Conservation (phyloP, 2,797 vertebrate species). For the Trachurus trachurus region DNA sequence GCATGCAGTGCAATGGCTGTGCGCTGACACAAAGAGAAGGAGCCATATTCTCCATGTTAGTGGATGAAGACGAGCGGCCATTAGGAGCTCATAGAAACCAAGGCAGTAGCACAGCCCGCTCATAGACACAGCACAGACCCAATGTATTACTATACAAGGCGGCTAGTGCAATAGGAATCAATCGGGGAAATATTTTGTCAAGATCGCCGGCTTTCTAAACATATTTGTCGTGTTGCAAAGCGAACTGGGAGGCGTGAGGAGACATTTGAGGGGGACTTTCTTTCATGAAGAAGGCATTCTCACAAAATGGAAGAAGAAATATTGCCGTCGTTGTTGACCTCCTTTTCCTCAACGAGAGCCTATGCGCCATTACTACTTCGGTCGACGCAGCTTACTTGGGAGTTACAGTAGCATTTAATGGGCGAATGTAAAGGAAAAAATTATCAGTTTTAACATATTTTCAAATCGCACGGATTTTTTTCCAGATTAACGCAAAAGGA, state of each 20-base stretch:
- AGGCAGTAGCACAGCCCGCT: constrained; percentile 83
- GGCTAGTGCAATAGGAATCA: constrained; percentile 86
- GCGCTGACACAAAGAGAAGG: constrained; percentile 95
- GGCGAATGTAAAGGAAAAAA: constrained; percentile 35
- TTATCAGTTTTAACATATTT: constrained; percentile 39
- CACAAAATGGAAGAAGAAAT: constrained; percentile 96
- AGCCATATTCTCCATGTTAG: constrained; percentile 95
- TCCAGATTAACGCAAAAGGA: background rate
- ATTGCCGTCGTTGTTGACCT: constrained; percentile 92
- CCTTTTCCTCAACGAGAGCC: constrained; percentile 87
- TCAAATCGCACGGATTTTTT: constrained; percentile 16
- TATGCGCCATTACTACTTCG: constrained; percentile 88
- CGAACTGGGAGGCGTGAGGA: constrained; percentile 84
- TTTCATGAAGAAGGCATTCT: constrained; percentile 91
- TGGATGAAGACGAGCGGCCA: constrained; percentile 92
- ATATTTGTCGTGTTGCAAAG: constrained; percentile 83
- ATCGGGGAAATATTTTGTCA: constrained; percentile 82
- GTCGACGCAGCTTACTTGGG: constrained; percentile 71
- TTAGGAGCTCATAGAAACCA: constrained; percentile 89
- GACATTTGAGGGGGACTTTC: constrained; percentile 92
- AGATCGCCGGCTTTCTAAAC: constrained; percentile 73
- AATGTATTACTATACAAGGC: constrained; percentile 87
- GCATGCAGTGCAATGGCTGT: constrained; percentile 89
- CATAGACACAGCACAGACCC: constrained; percentile 86
- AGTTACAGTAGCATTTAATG: constrained; percentile 66